A percentile compares a stretch with the other conserved stretches of the same genome.
Evolutionary conservation across 2,113 vertebrate genomes (phyloP).

Genomic region (Phrynocephalus versicolor): DNA sequence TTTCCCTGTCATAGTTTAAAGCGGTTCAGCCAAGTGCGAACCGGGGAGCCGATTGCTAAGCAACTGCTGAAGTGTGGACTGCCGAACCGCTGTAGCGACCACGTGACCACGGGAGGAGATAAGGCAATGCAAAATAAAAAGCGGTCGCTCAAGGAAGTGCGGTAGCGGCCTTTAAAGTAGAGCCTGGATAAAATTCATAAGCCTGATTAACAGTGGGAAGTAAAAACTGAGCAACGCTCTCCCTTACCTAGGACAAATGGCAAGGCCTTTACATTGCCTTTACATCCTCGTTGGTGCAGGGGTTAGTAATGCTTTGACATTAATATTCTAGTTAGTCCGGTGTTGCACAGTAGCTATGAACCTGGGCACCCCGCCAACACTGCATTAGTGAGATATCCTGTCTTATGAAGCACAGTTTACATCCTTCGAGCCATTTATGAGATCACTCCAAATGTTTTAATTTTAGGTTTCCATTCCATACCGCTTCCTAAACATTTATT

Average conservation of each 20-base stretch:
- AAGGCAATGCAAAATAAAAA: no score
- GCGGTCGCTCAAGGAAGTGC: no score
- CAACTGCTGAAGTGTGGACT: no score
- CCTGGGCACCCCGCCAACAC: constrained; percentile 46
- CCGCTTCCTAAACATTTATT: constrained; percentile 56
- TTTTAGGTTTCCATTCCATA: constrained; percentile 58
- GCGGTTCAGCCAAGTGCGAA: no score
- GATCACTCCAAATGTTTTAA: constrained; percentile 66
- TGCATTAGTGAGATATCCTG: constrained; percentile 61
- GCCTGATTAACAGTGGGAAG: not conserved
- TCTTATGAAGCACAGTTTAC: constrained; percentile 47
- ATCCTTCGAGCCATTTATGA: constrained; percentile 56
- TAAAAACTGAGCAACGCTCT: not conserved
- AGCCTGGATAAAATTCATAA: no score
- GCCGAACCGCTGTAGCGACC: no score
- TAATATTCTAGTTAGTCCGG: constrained; percentile 42
- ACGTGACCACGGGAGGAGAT: no score
- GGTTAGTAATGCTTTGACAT: constrained; percentile 36
- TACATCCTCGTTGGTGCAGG: constrained; percentile 38
- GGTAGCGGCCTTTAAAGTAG: no score
- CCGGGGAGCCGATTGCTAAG: no score
- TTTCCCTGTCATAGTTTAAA: no score
- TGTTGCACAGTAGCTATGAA: constrained; percentile 44
- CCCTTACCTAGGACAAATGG: not conserved
- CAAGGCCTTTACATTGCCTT: constrained; percentile 28